These are phyloP conservation scores for Polyommatus icarus DNA, from an alignment of 2,888 invertebrate genomes.

Conservation along the genomic window DNA sequence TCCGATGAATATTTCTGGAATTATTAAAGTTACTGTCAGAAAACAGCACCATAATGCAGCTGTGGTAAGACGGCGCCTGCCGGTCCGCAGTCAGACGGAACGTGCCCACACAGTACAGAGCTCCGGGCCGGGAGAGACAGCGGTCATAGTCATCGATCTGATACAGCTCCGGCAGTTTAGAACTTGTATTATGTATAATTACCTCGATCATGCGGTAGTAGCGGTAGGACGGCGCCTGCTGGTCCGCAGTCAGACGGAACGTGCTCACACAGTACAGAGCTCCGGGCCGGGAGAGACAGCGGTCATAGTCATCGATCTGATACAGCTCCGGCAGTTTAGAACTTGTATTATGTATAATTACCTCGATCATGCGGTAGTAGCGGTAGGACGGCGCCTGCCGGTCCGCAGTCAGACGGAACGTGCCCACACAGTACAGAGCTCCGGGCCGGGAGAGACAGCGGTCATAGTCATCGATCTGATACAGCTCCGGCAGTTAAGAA, in stretches of 20 bases:
- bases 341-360: conserved; percentile 36
- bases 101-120: not conserved
- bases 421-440: conserved; percentile 63
- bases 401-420: conserved; percentile 50
- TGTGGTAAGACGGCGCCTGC: too few relatives aligned
- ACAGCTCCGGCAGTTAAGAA: conserved; percentile 54
- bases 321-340: not conserved
- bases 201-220: conserved; percentile 54
- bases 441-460: conserved; percentile 52
- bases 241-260: conserved; percentile 50
- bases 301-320: too few relatives aligned
- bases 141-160: not conserved
- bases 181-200: too few relatives aligned
- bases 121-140: not conserved
- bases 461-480: conserved; percentile 62
- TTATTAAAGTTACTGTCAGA: not conserved
- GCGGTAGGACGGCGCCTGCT: conserved; percentile 45
- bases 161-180: not conserved
- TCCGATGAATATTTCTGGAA: conserved; percentile 56
- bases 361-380: conserved; percentile 52
- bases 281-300: too few relatives aligned
- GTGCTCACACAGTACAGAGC: too few relatives aligned
- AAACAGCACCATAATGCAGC: conserved; percentile 31
- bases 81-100: conserved; percentile 33
- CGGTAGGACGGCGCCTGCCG: conserved; percentile 45